A percentile compares a stretch with the other conserved stretches of the same genome.
phyloP scores from a whole-genome alignment of 2,797 vertebrate genomes.

The Melanotaenia parkinsoni region DNA sequence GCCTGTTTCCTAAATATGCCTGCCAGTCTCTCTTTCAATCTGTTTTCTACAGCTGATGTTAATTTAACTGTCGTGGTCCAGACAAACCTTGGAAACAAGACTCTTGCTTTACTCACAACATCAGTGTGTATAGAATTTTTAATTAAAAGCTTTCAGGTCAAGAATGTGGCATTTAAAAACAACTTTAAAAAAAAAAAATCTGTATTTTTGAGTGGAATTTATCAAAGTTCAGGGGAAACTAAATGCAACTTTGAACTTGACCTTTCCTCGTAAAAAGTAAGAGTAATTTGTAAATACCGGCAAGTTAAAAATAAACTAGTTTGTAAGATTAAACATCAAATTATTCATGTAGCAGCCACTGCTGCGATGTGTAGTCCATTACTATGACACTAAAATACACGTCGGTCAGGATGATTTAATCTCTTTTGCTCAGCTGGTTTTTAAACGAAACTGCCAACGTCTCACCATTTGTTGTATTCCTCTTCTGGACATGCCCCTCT shows the following conservation, averaged over 20 bases:
- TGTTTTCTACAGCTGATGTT: constrained; percentile 27
- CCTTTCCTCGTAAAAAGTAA: too few relatives aligned
- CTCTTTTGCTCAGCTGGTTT: not conserved
- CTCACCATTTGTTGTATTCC: not conserved
- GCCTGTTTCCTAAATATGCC: constrained; percentile 35
- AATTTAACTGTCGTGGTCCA: constrained; percentile 36
- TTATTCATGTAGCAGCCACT: too few relatives aligned
- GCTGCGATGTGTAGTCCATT: too few relatives aligned
- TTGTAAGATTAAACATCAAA: too few relatives aligned
- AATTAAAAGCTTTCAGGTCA: not conserved
- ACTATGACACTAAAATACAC: too few relatives aligned
- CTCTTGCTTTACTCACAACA: constrained; percentile 35
- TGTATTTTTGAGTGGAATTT: too few relatives aligned
- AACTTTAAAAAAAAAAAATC: not conserved
- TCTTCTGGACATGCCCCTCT: not conserved
- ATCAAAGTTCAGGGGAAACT: too few relatives aligned
- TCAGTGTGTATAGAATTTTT: not conserved
- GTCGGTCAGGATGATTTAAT: not conserved
- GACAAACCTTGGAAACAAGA: constrained; percentile 16
- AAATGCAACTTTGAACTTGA: too few relatives aligned
- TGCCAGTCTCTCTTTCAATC: constrained; percentile 33
- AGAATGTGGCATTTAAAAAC: not conserved
- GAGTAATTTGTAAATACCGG: too few relatives aligned
- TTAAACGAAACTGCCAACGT: not conserved
- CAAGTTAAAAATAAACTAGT: too few relatives aligned